Base-by-base conservation (phyloP, 2,113 vertebrate genomes). In the Caranx melampygus region DNA sequence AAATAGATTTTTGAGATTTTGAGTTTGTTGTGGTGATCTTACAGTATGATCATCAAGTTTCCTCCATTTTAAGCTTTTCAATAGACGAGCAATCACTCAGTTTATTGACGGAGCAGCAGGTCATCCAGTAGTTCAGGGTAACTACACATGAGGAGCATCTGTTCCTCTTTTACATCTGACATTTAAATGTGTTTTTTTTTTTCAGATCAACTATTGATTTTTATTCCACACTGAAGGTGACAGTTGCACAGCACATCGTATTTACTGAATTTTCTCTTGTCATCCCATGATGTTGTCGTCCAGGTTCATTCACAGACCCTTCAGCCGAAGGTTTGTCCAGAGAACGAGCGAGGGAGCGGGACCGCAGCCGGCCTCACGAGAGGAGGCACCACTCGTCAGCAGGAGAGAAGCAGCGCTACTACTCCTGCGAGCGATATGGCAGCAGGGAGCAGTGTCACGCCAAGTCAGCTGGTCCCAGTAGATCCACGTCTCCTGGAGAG, bases 401-500 rank as follows among this genome's bases (percentile, higher is more conserved):
- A 0, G 94, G 94, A 16, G 93, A 97, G 90, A 98, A 98, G 92
- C 97, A 98, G 83, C 97, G 97, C 20, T 99, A 98, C 92, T 99
- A 98, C 85, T 99, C 98, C 42, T 98, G 97, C 0, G 98, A 99
- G 84, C 96, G 97, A 61, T 99, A 97, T 0, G 95, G 97, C 85
- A 95, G 95, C 93, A 94, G 95, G 15, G 97, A 99, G 71, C 95
- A 92, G 11, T 90, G 90, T 6, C 96, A 96, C 52, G 91, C 96
- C 91, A 94, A 93, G 78, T 96, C 96, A 3, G 93, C 95, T 0
- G 95, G 96, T 3, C 94, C 95, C 60, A 99, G 98, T 79, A 93
- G 97, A 51, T 96, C 97, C 68, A 93, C 96, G 0, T 99, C 97
- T 0, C 97, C 97, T 0, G 96, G 94, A 0, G 95, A 96, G 2